Percentiles rank a stretch among this genome's conserved stretches.
Evolutionary conservation across 2,113 vertebrate genomes (phyloP).

Genomic region (Rhineura floridana): DNA sequence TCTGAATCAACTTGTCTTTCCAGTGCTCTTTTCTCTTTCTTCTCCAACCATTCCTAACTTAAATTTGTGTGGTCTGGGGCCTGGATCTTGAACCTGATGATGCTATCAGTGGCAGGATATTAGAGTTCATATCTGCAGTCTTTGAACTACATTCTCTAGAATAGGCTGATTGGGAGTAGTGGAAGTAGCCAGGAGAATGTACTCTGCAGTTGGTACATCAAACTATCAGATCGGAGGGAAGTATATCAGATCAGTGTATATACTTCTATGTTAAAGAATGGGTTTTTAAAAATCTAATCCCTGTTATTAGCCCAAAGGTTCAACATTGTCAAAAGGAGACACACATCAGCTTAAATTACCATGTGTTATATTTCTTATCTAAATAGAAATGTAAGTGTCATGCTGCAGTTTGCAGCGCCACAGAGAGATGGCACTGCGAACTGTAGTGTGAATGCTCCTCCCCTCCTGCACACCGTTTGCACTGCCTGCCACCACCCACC

Average conservation of each 20-base stretch:
- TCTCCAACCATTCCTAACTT: constrained; percentile 27
- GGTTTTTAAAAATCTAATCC: too few species aligned
- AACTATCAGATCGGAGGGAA: too few species aligned
- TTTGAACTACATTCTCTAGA: constrained; percentile 27
- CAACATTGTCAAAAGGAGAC: background rate
- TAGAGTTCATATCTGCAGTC: constrained; percentile 27
- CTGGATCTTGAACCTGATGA: background rate
- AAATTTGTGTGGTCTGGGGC: constrained; percentile 34
- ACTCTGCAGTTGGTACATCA: background rate
- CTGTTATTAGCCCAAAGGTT: background rate
- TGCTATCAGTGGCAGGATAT: constrained; percentile 26
- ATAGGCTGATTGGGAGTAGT: background rate
- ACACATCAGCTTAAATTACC: constrained; percentile 45
- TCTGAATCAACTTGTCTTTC: constrained; percentile 39
- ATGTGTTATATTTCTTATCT: constrained; percentile 19
- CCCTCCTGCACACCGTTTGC: too few species aligned
- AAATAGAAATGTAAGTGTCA: too few species aligned
- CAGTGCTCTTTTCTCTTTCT: background rate
- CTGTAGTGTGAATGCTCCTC: too few species aligned
- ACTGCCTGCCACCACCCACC: too few species aligned
- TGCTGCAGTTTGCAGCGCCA: too few species aligned
- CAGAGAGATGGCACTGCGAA: too few species aligned
- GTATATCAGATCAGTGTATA: background rate
- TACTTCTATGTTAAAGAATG: background rate
- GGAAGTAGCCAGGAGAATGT: background rate